Percentiles rank a stretch among this genome's conserved stretches.
These are phyloP conservation scores for Eupithecia insigniata DNA, from an alignment of 2,888 invertebrate species.

Conservation along the genomic window DNA sequence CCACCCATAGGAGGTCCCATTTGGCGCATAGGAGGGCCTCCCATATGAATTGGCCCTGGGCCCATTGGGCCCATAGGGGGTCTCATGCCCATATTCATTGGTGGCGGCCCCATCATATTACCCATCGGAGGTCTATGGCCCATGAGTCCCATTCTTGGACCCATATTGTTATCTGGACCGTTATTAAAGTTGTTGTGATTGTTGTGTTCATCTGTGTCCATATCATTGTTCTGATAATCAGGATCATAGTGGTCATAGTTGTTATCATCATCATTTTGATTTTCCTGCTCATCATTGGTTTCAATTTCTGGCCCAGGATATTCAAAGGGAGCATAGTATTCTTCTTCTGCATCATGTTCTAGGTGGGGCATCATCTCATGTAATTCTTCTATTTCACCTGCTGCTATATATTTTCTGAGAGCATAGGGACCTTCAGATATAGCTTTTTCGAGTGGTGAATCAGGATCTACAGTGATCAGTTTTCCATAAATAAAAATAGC, in stretches of 20 bases:
- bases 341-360: conserved; percentile 85
- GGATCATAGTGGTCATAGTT: conserved; percentile 65
- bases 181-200: conserved; percentile 70
- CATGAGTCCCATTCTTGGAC: conserved; percentile 41
- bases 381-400: conserved; percentile 92
- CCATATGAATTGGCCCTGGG: conserved; percentile 37
- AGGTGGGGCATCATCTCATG: conserved; percentile 90
- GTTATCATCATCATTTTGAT: conserved; percentile 57
- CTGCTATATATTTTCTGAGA: conserved; percentile 90
- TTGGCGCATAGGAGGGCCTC: conserved; percentile 32
- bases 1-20: conserved; percentile 40
- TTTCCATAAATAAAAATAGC: conserved; percentile 94
- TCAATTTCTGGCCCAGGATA: conserved; percentile 70
- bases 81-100: conserved; percentile 44
- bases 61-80: conserved; percentile 43
- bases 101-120: conserved; percentile 51
- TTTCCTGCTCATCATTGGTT: conserved; percentile 52
- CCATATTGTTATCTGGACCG: conserved; percentile 63
- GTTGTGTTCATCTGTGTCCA: conserved; percentile 71
- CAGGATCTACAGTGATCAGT: conserved; percentile 90
- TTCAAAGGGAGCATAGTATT: conserved; percentile 75
- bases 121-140: conserved; percentile 39
- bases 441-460: conserved; percentile 89
- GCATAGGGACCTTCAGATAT: conserved; percentile 91
- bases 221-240: conserved; percentile 73